phyloP scores from a whole-genome alignment of 2,888 invertebrate species.

The Unio pictorum region DNA sequence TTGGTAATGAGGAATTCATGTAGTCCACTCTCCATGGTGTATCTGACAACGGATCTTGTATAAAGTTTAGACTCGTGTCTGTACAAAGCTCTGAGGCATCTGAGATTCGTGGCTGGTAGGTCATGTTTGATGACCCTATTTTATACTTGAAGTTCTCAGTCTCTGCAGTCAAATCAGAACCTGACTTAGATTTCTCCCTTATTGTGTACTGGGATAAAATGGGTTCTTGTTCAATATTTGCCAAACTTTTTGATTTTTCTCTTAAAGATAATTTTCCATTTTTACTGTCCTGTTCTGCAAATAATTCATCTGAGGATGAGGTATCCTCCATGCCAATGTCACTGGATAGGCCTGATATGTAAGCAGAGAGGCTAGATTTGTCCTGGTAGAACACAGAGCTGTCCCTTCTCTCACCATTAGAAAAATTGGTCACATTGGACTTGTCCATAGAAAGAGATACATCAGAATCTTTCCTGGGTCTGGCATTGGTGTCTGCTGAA shows the following conservation, averaged over 20 bases:
- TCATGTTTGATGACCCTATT: no score
- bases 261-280: no score
- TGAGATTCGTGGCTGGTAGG: no score
- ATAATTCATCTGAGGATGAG: no score
- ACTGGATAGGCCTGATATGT: slow-evolving; percentile 29
- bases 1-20: slow-evolving; percentile 14
- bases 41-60: slow-evolving; percentile 7
- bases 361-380: slow-evolving; percentile 25
- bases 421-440: neutral
- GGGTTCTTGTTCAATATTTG: slow-evolving; percentile 2
- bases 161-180: no score
- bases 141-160: no score
- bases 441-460: neutral
- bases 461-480: neutral
- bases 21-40: slow-evolving; percentile 24
- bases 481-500: neutral
- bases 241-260: no score
- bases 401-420: neutral
- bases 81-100: no score
- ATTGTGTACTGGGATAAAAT: slow-evolving; percentile 21
- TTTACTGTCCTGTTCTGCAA: no score
- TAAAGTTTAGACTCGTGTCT: neutral
- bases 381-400: slow-evolving; percentile 17
- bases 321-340: slow-evolving; percentile 3
- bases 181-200: slow-evolving; percentile 19